Evolutionary conservation across 2,113 vertebrate species (phyloP), one percentile per base, ranked within the genome.

Genomic region (Gracilinanus agilis): DNA sequence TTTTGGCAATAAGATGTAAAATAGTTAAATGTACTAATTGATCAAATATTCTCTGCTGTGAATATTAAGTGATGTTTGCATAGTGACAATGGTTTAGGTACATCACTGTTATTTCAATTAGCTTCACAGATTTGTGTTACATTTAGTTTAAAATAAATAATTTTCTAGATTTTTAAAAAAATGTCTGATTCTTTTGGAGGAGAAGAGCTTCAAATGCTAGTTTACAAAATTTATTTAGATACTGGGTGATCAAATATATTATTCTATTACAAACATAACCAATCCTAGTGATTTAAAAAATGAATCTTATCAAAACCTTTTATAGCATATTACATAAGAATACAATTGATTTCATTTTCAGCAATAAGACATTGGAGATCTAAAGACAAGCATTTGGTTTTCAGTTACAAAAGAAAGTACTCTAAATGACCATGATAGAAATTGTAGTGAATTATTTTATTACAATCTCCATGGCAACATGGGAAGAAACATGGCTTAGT

Each of bases 91-190:
- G 94, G 88, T 92, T 94, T 95, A 97, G 92, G 55, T 24, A 95
- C 55, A 95, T 88, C 55, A 90, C 10, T 93, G 27, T 44, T 53
- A 92, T 83, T 94, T 96, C 55, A 92, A 24, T 44, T 91, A 40
- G 24, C 94, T 95, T 92, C 91, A 93, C 2, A 92, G 88, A 23
- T 91, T 90, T 95, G 91, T 91, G 91, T 94, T 97, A 96, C 96
- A 96, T 95, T 96, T 96, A 96, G 91, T 93, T 92, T 92, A 24
- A 89, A 95, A 92, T 89, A 89, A 95, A 97, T 92, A 96, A 91
- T 96, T 93, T 67, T 67, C 92, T n/a, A 93, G 83, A 90, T 94
- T 95, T 97, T 96, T 89, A 94, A 92, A 97, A 96, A 83, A 95
- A 91, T 92, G 95, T 94, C 93, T 90, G 91, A 93, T 93, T 95